Percentiles rank a stretch among this genome's conserved stretches.
These are phyloP conservation scores for Herminia tarsipennalis DNA, from an alignment of 2,888 invertebrate genomes.

Conservation along the genomic window DNA sequence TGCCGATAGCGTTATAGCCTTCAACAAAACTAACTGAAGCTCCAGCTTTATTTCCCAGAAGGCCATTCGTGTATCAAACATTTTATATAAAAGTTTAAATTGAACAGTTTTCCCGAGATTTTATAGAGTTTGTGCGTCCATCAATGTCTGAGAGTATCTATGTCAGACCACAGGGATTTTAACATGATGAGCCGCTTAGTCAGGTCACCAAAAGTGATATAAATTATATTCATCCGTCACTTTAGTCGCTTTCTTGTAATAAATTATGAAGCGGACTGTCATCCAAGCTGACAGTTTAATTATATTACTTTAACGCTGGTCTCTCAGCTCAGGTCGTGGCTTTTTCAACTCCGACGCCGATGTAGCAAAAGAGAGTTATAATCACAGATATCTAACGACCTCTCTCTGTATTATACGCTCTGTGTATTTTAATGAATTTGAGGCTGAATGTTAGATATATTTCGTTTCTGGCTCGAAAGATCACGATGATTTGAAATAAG, in stretches of 20 bases:
- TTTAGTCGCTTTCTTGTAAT: slow-evolving; percentile 14
- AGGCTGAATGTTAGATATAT: too few relatives aligned
- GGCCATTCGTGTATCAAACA: slow-evolving; percentile 14
- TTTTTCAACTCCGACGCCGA: too few relatives aligned
- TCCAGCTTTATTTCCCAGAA: slow-evolving; percentile 17
- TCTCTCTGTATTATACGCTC: too few relatives aligned
- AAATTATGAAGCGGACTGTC: background rate
- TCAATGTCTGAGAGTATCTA: slow-evolving; percentile 33
- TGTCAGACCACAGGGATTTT: slow-evolving; percentile 22
- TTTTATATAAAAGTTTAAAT: slow-evolving; percentile 12
- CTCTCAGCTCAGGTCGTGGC: too few relatives aligned
- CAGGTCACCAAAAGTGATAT: background rate
- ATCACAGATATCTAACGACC: too few relatives aligned
- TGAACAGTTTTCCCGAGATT: slow-evolving; percentile 3
- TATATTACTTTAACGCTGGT: too few relatives aligned
- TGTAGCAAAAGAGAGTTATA: too few relatives aligned
- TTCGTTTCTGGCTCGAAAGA: too few relatives aligned
- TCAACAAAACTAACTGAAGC: background rate
- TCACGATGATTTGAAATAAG: too few relatives aligned
- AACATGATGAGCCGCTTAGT: slow-evolving; percentile 13
- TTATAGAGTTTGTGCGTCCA: slow-evolving; percentile 20
- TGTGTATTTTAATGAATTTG: too few relatives aligned
- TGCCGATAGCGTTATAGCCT: too few relatives aligned
- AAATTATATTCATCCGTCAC: background rate
- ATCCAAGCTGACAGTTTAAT: background rate